phyloP scores from a whole-genome alignment of 2,888 invertebrate genomes.

The Congeria kusceri region DNA sequence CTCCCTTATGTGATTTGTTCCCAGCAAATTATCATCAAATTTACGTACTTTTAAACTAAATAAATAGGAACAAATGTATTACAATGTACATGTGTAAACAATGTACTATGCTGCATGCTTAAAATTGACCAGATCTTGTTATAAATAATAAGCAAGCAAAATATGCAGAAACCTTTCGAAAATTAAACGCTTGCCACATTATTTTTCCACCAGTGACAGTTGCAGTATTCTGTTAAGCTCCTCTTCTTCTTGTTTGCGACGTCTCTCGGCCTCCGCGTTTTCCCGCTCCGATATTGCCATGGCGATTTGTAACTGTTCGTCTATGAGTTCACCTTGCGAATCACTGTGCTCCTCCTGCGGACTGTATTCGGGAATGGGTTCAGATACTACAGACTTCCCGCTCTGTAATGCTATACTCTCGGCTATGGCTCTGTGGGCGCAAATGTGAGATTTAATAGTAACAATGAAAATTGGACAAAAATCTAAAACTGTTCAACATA shows the following conservation, averaged over 20 bases:
- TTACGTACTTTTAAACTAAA: no score
- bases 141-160: no score
- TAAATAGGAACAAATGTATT: no score
- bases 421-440: conserved; percentile 84
- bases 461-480: no score
- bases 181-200: not conserved
- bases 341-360: conserved; percentile 58
- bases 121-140: no score
- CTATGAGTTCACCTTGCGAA: conserved; percentile 69
- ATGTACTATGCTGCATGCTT: no score
- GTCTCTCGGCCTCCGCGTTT: conserved; percentile 72
- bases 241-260: conserved; percentile 82
- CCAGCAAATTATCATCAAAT: no score
- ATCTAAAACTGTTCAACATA: no score
- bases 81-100: no score
- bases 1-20: no score
- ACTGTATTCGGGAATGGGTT: conserved; percentile 71
- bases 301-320: conserved; percentile 82
- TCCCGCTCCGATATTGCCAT: conserved; percentile 83
- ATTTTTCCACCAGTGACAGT: conserved; percentile 85
- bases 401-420: conserved; percentile 82
- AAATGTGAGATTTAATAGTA: no score
- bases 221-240: conserved; percentile 83
- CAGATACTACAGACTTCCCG: conserved; percentile 81
- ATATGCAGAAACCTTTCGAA: no score